phyloP scores from a whole-genome alignment of 2,888 invertebrate species.

The Nomada fabriciana region DNA sequence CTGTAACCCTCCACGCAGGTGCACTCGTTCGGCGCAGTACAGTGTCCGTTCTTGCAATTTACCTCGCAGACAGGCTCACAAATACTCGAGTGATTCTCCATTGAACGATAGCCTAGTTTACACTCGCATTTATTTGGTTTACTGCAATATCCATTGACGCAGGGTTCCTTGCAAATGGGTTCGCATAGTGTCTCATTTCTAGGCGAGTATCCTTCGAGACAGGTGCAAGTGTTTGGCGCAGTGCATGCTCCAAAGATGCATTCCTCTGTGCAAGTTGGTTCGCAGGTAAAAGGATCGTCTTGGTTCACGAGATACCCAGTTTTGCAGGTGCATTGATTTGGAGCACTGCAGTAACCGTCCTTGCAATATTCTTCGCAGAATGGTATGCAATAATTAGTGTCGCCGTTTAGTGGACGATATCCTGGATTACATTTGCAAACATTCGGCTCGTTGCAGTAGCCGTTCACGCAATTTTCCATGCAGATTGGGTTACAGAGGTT shows the following conservation, averaged over 20 bases:
- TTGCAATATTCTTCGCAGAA: slow-evolving; percentile 63
- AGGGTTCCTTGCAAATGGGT: slow-evolving; percentile 79
- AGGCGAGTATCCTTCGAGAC: slow-evolving; percentile 79
- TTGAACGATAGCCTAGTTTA: slow-evolving; percentile 82
- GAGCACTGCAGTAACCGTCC: slow-evolving; percentile 35
- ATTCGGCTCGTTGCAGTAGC: slow-evolving; percentile 83
- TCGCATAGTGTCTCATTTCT: slow-evolving; percentile 77
- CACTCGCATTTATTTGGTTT: slow-evolving; percentile 82
- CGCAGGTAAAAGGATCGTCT: slow-evolving; percentile 45
- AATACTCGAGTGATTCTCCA: neutral
- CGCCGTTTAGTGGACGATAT: slow-evolving; percentile 49
- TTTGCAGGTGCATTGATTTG: slow-evolving; percentile 74
- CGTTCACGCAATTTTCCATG: slow-evolving; percentile 76
- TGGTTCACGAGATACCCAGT: slow-evolving; percentile 37
- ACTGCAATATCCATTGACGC: slow-evolving; percentile 84
- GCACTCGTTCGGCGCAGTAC: slow-evolving; percentile 82
- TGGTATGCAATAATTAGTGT: slow-evolving; percentile 48
- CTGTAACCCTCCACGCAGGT: slow-evolving; percentile 80
- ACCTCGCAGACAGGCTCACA: slow-evolving; percentile 85
- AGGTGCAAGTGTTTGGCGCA: slow-evolving; percentile 71
- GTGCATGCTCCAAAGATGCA: slow-evolving; percentile 51
- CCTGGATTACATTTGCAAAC: slow-evolving; percentile 78
- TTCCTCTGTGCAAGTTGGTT: slow-evolving; percentile 69
- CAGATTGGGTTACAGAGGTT: slow-evolving; percentile 53
- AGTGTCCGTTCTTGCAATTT: slow-evolving; percentile 81